Evolutionary conservation across 2,113 vertebrate genomes (phyloP).

Genomic region (Montifringilla adamsi): DNA sequence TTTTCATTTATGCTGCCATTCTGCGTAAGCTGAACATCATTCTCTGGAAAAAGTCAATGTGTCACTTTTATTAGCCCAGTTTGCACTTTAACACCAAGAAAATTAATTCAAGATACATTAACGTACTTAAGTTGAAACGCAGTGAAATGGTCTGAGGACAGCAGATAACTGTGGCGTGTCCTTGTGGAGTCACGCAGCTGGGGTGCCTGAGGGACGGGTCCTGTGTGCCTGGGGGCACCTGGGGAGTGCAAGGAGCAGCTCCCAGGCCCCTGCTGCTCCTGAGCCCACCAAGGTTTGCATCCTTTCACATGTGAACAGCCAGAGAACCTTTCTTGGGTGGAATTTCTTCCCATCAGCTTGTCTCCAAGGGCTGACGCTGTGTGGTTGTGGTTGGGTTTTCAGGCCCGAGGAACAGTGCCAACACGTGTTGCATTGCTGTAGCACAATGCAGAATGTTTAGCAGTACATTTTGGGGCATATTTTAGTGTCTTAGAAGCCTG

Average conservation of each 20-base stretch:
- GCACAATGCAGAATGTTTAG: not conserved
- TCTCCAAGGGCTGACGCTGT: not conserved
- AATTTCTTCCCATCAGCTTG: not conserved
- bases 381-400: not conserved
- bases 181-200: slow-evolving; percentile 12
- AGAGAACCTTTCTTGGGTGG: not conserved
- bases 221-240: fast-evolving
- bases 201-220: not conserved
- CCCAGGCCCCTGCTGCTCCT: not conserved
- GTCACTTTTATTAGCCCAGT: slow-evolving; percentile 77
- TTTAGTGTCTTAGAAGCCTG: not conserved
- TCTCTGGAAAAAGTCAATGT: slow-evolving; percentile 75
- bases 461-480: not conserved
- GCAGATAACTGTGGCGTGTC: not conserved
- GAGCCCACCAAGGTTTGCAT: not conserved
- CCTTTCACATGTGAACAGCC: fast-evolving
- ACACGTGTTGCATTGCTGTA: not conserved
- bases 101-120: slow-evolving; percentile 73
- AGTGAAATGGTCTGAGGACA: slow-evolving; percentile 12
- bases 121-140: slow-evolving; percentile 28
- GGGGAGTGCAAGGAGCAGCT: not conserved
- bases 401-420: fast-evolving
- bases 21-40: slow-evolving; percentile 60
- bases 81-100: slow-evolving; percentile 73
- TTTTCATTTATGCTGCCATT: slow-evolving; percentile 69